phyloP scores from a whole-genome alignment of 2,888 invertebrate species.

The Polylopha cassiicola region DNA sequence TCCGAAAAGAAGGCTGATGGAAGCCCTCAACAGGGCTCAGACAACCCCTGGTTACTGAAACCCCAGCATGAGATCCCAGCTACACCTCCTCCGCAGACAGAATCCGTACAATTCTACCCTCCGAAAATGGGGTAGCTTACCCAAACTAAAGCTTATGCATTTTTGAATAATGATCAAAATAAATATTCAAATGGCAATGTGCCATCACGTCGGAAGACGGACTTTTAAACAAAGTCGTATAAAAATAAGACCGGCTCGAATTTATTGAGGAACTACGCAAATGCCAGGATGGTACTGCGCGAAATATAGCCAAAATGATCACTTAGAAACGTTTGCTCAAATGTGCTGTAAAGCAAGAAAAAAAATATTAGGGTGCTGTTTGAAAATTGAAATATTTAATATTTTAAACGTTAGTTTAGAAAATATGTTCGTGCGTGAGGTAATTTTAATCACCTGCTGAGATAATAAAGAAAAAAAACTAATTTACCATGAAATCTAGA shows the following conservation, averaged over 20 bases:
- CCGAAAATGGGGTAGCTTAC: slow-evolving; percentile 60
- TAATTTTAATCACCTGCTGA: too few relatives aligned
- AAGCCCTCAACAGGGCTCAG: slow-evolving; percentile 36
- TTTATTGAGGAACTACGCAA: slow-evolving; percentile 46
- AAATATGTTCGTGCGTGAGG: too few relatives aligned
- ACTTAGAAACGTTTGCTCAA: slow-evolving; percentile 6
- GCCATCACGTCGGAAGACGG: slow-evolving; percentile 61
- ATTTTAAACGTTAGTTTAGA: too few relatives aligned
- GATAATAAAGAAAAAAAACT: too few relatives aligned
- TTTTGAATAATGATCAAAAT: slow-evolving; percentile 36
- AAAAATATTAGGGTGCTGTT: too few relatives aligned
- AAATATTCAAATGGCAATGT: slow-evolving; percentile 57
- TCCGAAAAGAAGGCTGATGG: slow-evolving; percentile 50
- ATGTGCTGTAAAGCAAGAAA: too few relatives aligned
- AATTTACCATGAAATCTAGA: too few relatives aligned
- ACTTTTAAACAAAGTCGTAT: slow-evolving; percentile 51
- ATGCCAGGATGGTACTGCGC: slow-evolving; percentile 38
- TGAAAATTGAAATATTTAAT: too few relatives aligned
- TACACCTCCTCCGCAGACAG: slow-evolving; percentile 62
- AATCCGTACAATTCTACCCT: slow-evolving; percentile 57
- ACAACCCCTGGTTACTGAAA: slow-evolving; percentile 58
- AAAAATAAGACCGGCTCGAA: slow-evolving; percentile 58
- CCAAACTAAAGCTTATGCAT: slow-evolving; percentile 27
- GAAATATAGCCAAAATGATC: slow-evolving; percentile 5
- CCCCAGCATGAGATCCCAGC: slow-evolving; percentile 67